phyloP scores from a whole-genome alignment of 2,797 vertebrate species.

The Eulemur rubriventer region DNA sequence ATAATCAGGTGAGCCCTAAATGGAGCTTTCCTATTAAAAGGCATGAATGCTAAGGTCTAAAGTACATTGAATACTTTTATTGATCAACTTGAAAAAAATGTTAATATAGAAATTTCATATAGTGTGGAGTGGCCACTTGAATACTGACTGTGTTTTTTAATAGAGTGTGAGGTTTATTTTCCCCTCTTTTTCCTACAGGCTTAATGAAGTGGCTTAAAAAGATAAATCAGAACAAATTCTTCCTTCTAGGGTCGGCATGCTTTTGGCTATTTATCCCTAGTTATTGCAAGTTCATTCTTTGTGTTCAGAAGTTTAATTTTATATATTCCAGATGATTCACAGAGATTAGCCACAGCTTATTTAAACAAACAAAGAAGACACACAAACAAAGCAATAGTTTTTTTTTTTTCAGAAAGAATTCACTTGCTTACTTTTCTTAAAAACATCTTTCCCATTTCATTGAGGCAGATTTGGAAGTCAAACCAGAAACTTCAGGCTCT shows the following conservation, averaged over 20 bases:
- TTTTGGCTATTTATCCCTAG: conserved; percentile 74
- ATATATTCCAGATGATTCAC: conserved; percentile 53
- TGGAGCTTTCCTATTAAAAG: conserved; percentile 79
- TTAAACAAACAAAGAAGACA: conserved; percentile 75
- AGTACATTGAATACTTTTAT: conserved; percentile 70
- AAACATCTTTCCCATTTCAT: conserved; percentile 87
- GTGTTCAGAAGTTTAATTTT: conserved; percentile 73
- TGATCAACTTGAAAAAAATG: conserved; percentile 73
- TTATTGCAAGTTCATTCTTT: conserved; percentile 77
- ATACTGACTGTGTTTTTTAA: conserved; percentile 70
- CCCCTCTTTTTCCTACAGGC: conserved; percentile 61
- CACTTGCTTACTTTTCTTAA: conserved; percentile 83
- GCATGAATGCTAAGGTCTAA: conserved; percentile 59
- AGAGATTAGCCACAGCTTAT: conserved; percentile 73
- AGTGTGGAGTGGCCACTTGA: conserved; percentile 64
- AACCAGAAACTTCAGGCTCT: conserved; percentile 98
- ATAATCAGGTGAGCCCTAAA: conserved; percentile 69
- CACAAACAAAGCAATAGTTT: conserved; percentile 52
- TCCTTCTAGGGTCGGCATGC: conserved; percentile 74
- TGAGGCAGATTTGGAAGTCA: conserved; percentile 97
- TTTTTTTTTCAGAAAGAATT: conserved; percentile 80
- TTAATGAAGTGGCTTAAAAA: conserved; percentile 79
- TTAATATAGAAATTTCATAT: conserved; percentile 73
- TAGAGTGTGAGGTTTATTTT: conserved; percentile 75
- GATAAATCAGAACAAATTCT: conserved; percentile 74